These are phyloP conservation scores for Brachypteracias leptosomus DNA, from an alignment of 2,113 vertebrate species.

Conservation along the genomic window DNA sequence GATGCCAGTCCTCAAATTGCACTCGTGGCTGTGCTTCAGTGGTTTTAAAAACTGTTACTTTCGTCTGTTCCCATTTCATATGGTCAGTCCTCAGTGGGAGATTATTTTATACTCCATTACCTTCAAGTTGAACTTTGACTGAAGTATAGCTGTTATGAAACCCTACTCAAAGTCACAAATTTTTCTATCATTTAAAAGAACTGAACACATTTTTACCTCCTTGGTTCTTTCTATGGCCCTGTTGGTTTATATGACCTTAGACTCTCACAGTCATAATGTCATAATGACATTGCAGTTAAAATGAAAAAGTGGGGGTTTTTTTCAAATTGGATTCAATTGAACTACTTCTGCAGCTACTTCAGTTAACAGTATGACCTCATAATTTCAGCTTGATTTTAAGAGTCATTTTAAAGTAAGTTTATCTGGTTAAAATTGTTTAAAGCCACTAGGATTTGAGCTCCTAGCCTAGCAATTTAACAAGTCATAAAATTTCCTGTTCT, in stretches of 20 bases:
- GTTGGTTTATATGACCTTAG: slow-evolving; percentile 55
- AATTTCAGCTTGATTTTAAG: slow-evolving; percentile 59
- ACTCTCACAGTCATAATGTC: not conserved
- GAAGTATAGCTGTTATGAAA: slow-evolving; percentile 62
- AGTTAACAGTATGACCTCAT: slow-evolving; percentile 46
- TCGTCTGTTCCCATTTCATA: slow-evolving; percentile 62
- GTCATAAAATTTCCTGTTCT: slow-evolving; percentile 25
- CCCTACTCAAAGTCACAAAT: slow-evolving; percentile 46
- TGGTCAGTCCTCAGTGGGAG: slow-evolving; percentile 38
- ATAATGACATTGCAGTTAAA: slow-evolving; percentile 49
- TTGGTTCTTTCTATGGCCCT: not conserved
- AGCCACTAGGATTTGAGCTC: not conserved
- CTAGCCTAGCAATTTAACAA: slow-evolving; percentile 28
- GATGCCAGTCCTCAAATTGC: slow-evolving; percentile 35
- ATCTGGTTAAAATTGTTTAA: slow-evolving; percentile 61
- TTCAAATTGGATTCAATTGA: slow-evolving; percentile 55
- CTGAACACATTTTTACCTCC: not conserved
- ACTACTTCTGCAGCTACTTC: slow-evolving; percentile 27
- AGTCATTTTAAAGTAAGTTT: slow-evolving; percentile 53
- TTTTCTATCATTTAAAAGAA: slow-evolving; percentile 63
- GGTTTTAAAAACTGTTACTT: slow-evolving; percentile 57
- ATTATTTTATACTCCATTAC: slow-evolving; percentile 75
- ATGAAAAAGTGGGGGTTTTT: not conserved
- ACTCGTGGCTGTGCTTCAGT: slow-evolving; percentile 27
- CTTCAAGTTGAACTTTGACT: slow-evolving; percentile 67